Conservation (phyloP, 2,113 vertebrate genomes). For the Gambusia holbrooki region DNA sequence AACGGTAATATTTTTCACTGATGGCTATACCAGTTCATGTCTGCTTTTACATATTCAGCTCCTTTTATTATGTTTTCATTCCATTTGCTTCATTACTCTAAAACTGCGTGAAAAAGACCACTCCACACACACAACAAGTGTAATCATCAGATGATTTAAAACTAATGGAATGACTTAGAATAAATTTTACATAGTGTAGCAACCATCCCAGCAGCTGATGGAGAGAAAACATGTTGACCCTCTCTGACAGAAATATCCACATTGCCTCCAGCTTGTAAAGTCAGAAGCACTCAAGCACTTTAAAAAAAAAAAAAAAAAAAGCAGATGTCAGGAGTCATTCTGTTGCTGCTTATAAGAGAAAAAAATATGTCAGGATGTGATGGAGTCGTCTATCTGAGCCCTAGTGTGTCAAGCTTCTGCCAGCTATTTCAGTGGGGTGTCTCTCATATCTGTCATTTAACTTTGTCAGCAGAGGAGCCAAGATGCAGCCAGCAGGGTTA, state of each 20-base stretch:
- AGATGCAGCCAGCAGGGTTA: conserved; percentile 59
- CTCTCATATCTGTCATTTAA: conserved; percentile 39
- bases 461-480: conserved; percentile 45
- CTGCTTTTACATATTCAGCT: too few species aligned
- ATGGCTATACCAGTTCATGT: too few species aligned
- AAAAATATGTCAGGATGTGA: conserved; percentile 34
- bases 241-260: conserved; percentile 32
- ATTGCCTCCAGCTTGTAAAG: conserved; percentile 19
- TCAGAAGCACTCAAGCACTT: conserved; percentile 12
- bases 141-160: not conserved
- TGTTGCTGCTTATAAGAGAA: conserved; percentile 21
- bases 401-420: conserved; percentile 31
- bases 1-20: too few species aligned
- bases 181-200: too few species aligned
- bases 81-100: too few species aligned
- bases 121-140: not conserved
- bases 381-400: conserved; percentile 31
- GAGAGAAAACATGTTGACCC: conserved; percentile 19
- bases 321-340: conserved; percentile 43
- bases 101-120: not conserved
- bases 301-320: conserved; percentile 19
- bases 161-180: not conserved
- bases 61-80: not conserved
- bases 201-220: not conserved
- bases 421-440: conserved; percentile 44